These are phyloP conservation scores for Drosophila gaucha DNA, from an alignment of 2,888 invertebrate genomes.

Conservation along the genomic window DNA sequence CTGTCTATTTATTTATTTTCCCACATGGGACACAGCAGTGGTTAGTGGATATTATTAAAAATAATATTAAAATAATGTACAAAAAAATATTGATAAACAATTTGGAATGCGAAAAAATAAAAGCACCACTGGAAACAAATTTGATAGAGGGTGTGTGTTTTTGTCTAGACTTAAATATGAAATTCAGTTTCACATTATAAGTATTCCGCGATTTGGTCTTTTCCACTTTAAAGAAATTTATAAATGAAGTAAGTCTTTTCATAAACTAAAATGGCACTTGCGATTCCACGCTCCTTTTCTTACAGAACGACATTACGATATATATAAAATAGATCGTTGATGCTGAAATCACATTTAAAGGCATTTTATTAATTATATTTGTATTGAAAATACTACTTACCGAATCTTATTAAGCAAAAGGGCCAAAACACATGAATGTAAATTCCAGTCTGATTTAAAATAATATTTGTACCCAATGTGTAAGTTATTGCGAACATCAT, in stretches of 20 bases:
- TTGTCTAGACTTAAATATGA: no score
- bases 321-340: neutral
- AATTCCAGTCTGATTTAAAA: conserved; percentile 8
- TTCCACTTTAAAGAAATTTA: no score
- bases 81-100: no score
- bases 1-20: neutral
- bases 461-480: conserved; percentile 4
- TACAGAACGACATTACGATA: neutral
- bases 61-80: no score
- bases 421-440: neutral
- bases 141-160: no score
- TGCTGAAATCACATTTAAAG: neutral
- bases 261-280: neutral
- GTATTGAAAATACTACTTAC: neutral
- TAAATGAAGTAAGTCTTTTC: no score
- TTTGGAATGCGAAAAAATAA: no score
- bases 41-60: no score
- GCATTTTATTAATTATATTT: neutral
- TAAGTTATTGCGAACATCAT: conserved; percentile 5
- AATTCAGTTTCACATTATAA: no score
- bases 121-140: no score
- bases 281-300: neutral
- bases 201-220: no score
- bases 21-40: no score
- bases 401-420: neutral